Percentiles rank a stretch among this genome's conserved stretches.
phyloP scores from a whole-genome alignment of 2,113 vertebrate genomes.

The Neogale vison region DNA sequence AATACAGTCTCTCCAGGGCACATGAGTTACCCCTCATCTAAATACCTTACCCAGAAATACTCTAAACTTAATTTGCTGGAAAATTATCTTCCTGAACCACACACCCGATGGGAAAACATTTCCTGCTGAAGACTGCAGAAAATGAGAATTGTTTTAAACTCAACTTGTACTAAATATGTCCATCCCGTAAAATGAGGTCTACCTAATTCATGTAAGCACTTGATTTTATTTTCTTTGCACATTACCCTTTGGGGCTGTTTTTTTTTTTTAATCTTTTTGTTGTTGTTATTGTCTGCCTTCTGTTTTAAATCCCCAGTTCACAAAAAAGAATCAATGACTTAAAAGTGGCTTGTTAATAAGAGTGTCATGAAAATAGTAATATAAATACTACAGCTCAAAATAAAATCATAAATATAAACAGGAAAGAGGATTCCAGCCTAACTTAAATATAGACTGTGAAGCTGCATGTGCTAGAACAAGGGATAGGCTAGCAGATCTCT shows the following conservation, averaged over 20 bases:
- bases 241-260: neutral
- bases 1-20: neutral
- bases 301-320: neutral
- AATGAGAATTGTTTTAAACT: neutral
- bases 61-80: neutral
- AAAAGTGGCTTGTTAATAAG: neutral
- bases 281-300: neutral
- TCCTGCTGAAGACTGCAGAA: neutral
- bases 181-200: neutral
- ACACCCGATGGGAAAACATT: neutral
- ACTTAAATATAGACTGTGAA: conserved; percentile 1
- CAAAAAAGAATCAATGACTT: neutral
- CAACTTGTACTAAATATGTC: neutral
- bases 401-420: conserved; percentile 52
- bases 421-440: neutral
- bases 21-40: neutral
- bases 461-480: neutral
- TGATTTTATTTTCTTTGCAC: neutral
- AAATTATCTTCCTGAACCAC: neutral
- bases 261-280: neutral
- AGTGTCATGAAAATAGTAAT: conserved; percentile 24
- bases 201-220: neutral
- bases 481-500: neutral
- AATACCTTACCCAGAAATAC: neutral
- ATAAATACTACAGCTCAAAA: conserved; percentile 48